Conservation (phyloP, 2,888 invertebrate genomes). For the Criorhina ranunculi region DNA sequence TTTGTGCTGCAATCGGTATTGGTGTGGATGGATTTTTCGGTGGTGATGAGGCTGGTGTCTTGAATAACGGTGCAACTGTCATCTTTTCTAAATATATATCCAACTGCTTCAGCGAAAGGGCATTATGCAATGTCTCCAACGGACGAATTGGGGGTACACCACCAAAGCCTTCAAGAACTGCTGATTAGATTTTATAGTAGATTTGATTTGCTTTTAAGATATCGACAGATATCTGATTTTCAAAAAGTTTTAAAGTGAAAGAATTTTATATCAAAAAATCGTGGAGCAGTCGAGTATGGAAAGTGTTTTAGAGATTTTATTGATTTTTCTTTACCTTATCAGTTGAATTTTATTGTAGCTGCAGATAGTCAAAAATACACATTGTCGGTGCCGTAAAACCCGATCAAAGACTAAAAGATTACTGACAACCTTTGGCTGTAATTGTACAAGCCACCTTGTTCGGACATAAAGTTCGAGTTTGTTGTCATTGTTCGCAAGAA, state of each 20-base stretch:
- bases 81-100: slow-evolving; percentile 95
- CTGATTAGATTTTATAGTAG: slow-evolving; percentile 78
- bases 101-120: slow-evolving; percentile 95
- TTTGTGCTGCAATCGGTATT: slow-evolving; percentile 74
- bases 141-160: slow-evolving; percentile 98
- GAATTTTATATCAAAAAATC: not conserved
- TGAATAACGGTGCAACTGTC: slow-evolving; percentile 90
- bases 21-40: slow-evolving; percentile 88
- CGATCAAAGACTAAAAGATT: no score
- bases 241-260: not conserved
- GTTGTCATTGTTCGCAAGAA: no score
- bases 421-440: no score
- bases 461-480: no score
- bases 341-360: no score
- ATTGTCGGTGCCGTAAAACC: no score
- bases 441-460: no score
- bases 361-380: no score
- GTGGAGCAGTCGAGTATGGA: not conserved
- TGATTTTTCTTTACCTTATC: no score
- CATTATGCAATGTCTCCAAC: slow-evolving; percentile 98
- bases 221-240: slow-evolving; percentile 27
- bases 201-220: slow-evolving; percentile 45
- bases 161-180: slow-evolving; percentile 93
- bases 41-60: slow-evolving; percentile 90
- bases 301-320: slow-evolving; percentile 25